Conservation (phyloP, 92 coral and sea anemone species). For the Porites cylindrica region DNA sequence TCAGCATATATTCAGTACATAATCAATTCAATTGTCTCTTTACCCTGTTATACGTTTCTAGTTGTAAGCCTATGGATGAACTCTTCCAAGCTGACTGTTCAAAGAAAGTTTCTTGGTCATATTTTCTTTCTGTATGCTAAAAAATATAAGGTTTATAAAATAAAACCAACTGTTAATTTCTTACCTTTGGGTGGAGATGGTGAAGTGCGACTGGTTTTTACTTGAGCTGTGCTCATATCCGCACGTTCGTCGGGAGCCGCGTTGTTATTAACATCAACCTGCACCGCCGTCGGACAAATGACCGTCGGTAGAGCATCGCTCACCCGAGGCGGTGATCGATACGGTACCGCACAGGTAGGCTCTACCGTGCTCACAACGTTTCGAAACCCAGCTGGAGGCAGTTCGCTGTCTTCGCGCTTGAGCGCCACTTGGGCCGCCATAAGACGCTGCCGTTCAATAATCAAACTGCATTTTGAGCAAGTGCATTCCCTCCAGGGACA, state of each 20-base stretch:
- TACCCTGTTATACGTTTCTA: neutral
- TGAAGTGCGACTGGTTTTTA: constrained; percentile 11
- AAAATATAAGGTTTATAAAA: neutral
- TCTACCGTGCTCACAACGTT: constrained; percentile 1
- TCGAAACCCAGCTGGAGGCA: constrained; percentile 31
- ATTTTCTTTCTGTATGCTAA: neutral
- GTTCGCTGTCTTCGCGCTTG: constrained; percentile 93
- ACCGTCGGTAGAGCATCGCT: neutral
- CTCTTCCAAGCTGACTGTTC: neutral
- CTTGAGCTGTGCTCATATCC: neutral
- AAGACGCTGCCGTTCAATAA: constrained; percentile 96
- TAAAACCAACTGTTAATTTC: too few relatives aligned
- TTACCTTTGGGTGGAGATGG: constrained; percentile 34
- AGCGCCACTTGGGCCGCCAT: constrained; percentile 99
- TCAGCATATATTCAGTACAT: too few relatives aligned
- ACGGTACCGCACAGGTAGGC: constrained; percentile 19
- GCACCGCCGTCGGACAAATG: constrained; percentile 5
- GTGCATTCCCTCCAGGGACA: constrained; percentile 96
- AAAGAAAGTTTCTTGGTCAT: neutral
- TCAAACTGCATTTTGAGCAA: constrained; percentile 92
- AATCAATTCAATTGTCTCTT: too few relatives aligned
- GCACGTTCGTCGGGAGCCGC: neutral
- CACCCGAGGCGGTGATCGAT: constrained; percentile 29
- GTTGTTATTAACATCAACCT: constrained; percentile 37
- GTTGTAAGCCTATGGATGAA: neutral